Percentiles rank a stretch among this genome's conserved stretches.
Conservation (phyloP, 2,888 invertebrate species). For the Arrhopalites spinosus region DNA sequence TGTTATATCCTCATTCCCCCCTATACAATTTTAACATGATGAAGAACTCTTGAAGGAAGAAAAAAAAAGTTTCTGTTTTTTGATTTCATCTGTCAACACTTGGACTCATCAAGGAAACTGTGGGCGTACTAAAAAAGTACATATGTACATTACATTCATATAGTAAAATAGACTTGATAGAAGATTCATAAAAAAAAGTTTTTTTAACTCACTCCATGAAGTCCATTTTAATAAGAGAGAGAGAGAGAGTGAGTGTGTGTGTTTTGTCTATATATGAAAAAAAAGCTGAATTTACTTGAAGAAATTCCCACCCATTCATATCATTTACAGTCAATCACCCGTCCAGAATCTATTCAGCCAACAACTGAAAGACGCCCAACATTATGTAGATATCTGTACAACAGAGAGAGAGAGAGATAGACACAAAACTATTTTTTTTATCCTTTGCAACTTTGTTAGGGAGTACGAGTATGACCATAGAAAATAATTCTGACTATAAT, state of each 20-base stretch:
- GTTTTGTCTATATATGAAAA: slow-evolving; percentile 10
- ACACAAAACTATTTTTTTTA: too few relatives aligned
- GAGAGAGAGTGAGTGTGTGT: background rate
- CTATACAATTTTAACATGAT: too few relatives aligned
- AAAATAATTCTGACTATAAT: too few relatives aligned
- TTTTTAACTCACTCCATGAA: slow-evolving; percentile 41
- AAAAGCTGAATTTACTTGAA: slow-evolving; percentile 36
- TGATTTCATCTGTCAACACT: slow-evolving; percentile 44
- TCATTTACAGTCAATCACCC: slow-evolving; percentile 47
- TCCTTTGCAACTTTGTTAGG: too few relatives aligned
- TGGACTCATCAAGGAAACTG: slow-evolving; percentile 40
- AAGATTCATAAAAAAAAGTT: slow-evolving; percentile 5
- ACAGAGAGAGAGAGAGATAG: too few relatives aligned
- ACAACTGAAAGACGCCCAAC: slow-evolving; percentile 30
- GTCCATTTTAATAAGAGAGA: slow-evolving; percentile 31
- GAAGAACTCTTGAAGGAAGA: too few relatives aligned
- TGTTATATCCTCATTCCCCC: background rate
- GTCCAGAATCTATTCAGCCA: slow-evolving; percentile 35
- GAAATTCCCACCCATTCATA: slow-evolving; percentile 47
- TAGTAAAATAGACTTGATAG: slow-evolving; percentile 18
- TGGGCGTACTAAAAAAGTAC: too few relatives aligned
- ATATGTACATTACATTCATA: background rate
- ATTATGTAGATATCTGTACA: background rate
- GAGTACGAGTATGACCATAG: too few relatives aligned
- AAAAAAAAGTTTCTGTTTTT: slow-evolving; percentile 6